Evolutionary conservation across 2,797 vertebrate species (phyloP), one percentile per base, ranked within the genome.

Genomic region (Microctenopoma steveboyesi): DNA sequence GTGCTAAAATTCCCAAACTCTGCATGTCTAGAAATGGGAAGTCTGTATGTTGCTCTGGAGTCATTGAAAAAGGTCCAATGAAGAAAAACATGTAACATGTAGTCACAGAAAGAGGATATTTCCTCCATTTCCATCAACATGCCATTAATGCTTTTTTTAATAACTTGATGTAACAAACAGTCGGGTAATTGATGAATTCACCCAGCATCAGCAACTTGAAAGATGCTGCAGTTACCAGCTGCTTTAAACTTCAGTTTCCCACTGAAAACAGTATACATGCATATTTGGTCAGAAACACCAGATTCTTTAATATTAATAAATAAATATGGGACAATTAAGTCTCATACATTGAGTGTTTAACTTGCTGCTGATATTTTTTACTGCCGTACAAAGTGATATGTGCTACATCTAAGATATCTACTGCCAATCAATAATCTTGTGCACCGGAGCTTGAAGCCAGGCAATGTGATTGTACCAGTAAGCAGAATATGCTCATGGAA

Each of bases 361-460:
- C 15, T 37, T 27, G 8, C 4, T n/a, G 10, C 16, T 12, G 3
- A 14, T 13, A 22, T 2, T 28, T 48, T 30, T 69, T 7, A 33
- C 18, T 60, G 33, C 5, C 11, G 7, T 9, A 9, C 39, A 10
- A 54, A 18, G 0, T 60, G 16, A 27, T 27, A 60, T 4, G 12
- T 22, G 27, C 33, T 10, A 16, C 16, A 0, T 8, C 22, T 5
- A 15, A 33, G 3, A 14, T 10, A 0, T 11, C 11, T 4, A 7
- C 35, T 13, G 12, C 4, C 16, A 0, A 12, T n/a, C 12, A 60
- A 27, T 43, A 5, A 45, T 45, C 47, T 48, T 11, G 8, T 11
- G 10, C 3, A 14, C 30, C 46, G 53, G 49, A 71, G 58, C 58
- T 9, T 68, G 28, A 57, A 78, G 28, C 25, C 22, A 12, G 35